Percentiles rank a stretch among this genome's conserved stretches.
Conservation (phyloP, 2,113 vertebrate genomes). For the Colius striatus region DNA sequence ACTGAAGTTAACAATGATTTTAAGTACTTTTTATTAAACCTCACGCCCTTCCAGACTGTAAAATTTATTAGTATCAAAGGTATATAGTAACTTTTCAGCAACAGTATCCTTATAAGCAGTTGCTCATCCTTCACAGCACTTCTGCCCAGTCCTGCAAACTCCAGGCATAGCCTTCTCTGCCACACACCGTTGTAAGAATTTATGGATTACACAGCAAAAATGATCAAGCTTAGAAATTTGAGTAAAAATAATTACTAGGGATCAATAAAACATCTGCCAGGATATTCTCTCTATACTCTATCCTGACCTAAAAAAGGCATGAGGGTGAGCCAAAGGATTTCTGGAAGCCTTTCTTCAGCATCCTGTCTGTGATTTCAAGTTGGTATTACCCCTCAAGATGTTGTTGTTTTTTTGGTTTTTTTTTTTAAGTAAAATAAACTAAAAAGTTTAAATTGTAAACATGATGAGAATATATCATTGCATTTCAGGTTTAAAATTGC, state of each 20-base stretch:
- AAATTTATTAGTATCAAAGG: neutral
- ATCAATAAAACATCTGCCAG: neutral
- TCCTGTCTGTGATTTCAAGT: neutral
- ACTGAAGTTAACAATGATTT: neutral
- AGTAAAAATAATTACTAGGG: neutral
- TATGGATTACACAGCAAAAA: rapidly evolving
- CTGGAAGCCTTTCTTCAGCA: neutral
- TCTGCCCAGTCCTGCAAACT: neutral
- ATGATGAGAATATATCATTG: neutral
- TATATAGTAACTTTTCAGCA: neutral
- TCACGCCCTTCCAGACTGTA: neutral
- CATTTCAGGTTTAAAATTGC: neutral
- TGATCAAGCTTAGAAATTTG: neutral
- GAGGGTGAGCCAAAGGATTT: neutral
- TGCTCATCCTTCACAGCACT: neutral
- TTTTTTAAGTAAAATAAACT: neutral
- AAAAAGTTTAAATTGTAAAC: neutral
- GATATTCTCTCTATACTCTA: neutral
- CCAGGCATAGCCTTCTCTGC: neutral
- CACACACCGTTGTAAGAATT: neutral
- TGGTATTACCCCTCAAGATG: neutral
- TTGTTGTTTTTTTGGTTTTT: too few species aligned
- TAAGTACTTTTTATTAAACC: neutral
- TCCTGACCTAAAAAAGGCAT: neutral
- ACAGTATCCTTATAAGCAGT: neutral